Evolutionary conservation across 2,888 invertebrate genomes (phyloP).

Genomic region (Muschampia plurimacula): DNA sequence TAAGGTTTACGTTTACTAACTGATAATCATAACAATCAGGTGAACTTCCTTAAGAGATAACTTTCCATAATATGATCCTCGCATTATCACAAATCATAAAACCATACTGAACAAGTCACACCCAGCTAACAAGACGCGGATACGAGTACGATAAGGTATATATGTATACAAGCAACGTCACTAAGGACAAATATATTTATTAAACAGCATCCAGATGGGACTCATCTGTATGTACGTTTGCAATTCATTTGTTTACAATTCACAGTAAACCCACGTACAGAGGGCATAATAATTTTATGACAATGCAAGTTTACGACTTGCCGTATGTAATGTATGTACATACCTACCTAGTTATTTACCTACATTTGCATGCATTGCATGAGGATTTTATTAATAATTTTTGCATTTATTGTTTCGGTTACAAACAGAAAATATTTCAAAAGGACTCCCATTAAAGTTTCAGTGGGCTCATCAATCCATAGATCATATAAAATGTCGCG

Average conservation of each 20-base stretch:
- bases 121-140: constrained; percentile 20
- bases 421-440: not conserved
- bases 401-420: not conserved
- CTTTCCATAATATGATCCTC: not conserved
- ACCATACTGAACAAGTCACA: constrained; percentile 25
- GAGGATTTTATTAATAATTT: not conserved
- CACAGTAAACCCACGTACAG: constrained; percentile 41
- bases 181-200: constrained; percentile 66
- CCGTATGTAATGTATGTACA: constrained; percentile 5
- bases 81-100: not conserved
- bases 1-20: constrained; percentile 16
- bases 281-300: constrained; percentile 31
- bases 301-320: constrained; percentile 27
- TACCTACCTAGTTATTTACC: not conserved
- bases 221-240: constrained; percentile 65
- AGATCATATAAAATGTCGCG: not conserved
- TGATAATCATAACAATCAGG: constrained; percentile 34
- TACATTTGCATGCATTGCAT: not conserved
- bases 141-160: constrained; percentile 16
- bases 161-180: constrained; percentile 43
- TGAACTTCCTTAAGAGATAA: constrained; percentile 26
- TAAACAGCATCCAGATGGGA: constrained; percentile 67
- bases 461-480: not conserved
- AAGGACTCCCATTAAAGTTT: not conserved
- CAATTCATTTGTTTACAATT: constrained; percentile 58